Conservation (phyloP, 2,113 vertebrate genomes). For the Lamprotornis superbus region DNA sequence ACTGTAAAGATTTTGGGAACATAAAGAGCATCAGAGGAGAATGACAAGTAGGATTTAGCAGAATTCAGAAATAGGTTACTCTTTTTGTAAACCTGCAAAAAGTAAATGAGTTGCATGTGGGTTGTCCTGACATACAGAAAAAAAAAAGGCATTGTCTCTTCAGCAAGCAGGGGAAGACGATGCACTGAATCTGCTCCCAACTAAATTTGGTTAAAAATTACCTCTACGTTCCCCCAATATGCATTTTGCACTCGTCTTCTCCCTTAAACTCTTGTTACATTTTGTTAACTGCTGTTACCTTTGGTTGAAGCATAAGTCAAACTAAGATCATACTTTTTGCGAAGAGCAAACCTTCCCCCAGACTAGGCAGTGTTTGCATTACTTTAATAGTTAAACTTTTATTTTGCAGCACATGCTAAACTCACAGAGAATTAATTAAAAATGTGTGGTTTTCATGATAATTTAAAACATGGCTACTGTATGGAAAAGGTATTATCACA, state of each 20-base stretch:
- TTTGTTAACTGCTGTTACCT: background rate
- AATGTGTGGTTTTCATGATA: background rate
- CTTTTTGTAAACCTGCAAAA: background rate
- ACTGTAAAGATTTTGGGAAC: background rate
- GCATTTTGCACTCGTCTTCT: background rate
- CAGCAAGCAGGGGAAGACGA: background rate
- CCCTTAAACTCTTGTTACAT: background rate
- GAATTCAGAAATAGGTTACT: background rate
- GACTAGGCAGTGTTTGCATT: background rate
- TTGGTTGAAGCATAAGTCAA: background rate
- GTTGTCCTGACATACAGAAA: background rate
- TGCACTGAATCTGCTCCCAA: background rate
- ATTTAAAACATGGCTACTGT: background rate
- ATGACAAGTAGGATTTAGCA: background rate
- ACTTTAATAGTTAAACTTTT: background rate
- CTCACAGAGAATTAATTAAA: background rate
- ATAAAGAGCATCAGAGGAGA: background rate
- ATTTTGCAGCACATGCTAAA: accelerated
- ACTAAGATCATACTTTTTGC: background rate
- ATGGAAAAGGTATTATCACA: background rate
- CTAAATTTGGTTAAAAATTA: background rate
- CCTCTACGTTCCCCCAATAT: background rate
- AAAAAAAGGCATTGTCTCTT: background rate
- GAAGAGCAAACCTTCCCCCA: background rate
- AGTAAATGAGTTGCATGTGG: background rate